Conservation (phyloP, 2,888 invertebrate genomes). For the Griposia aprilina region DNA sequence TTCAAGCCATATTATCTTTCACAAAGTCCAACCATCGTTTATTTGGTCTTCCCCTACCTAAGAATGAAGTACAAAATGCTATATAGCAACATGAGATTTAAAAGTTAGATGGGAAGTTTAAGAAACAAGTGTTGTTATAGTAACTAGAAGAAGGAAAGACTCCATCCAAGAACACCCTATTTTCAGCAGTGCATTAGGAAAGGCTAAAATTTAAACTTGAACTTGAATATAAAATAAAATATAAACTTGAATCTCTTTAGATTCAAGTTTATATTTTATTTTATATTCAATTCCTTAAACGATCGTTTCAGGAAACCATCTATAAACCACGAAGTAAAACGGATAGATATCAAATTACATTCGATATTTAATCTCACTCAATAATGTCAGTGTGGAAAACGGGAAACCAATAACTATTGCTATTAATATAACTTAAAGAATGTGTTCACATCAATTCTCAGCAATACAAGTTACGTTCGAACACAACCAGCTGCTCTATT, state of each 20-base stretch:
- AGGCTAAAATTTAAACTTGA: neutral
- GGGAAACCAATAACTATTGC: conserved; percentile 31
- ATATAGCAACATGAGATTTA: neutral
- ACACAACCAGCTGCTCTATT: conserved; percentile 43
- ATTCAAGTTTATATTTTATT: no score
- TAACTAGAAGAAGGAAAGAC: neutral
- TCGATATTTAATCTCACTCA: conserved; percentile 24
- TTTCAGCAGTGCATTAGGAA: neutral
- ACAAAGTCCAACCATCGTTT: neutral
- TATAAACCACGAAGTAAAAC: conserved; percentile 24
- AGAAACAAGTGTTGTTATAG: neutral
- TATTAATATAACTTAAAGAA: conserved; percentile 56
- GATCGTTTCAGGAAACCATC: conserved; percentile 22
- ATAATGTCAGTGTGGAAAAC: conserved; percentile 24
- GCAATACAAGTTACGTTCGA: conserved; percentile 35
- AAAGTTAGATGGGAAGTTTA: neutral
- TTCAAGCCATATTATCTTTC: neutral
- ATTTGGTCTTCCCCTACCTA: neutral
- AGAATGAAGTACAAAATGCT: neutral
- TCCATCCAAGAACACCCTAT: neutral
- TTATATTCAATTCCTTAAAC: no score
- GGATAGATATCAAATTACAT: conserved; percentile 47
- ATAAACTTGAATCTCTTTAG: no score
- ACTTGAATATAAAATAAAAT: no score
- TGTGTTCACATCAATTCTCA: conserved; percentile 49